Evolutionary conservation across 2,888 invertebrate species (phyloP), one percentile per base, ranked within the genome.

Genomic region (Ctena decussata): DNA sequence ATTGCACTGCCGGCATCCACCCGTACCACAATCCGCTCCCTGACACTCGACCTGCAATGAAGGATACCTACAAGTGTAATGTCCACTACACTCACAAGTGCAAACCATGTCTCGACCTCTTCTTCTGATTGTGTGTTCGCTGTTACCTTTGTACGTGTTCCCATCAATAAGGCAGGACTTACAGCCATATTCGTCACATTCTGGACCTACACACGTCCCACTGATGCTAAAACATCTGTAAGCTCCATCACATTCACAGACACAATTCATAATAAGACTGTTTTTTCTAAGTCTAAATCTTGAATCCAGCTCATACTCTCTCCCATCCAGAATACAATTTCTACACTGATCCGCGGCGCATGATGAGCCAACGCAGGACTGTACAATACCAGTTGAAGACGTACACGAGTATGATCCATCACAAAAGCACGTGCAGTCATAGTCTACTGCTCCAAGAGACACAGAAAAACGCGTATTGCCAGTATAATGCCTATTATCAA

Each of bases 391-490:
- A 0, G 87, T 87, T 53, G 92, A 86, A 8, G 86, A 85, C 8
- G 92, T 89, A 35, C 94, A 94, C 37, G 89, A 88, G 90, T 93
- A 92, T 21, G 92, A 90, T 0, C 94, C 94, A 57, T 93, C 92
- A 84, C 94, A 94, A 69, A 89, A 91, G 75, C 94, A 94, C 11
- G 86, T 80, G 78, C 94, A 94, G 12, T 77, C 53, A 37, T 91
- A 93, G 53, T 89, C 82, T 18, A 89, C 82, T 73, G 91, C 93
- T 0, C 87, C 89, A 53, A 92, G 83, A 1, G 77, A 81, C 21
- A 93, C 77, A 11, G 83, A 82, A 77, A 94, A 94, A 3, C 87
- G 78, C 0, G 92, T 87, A 57, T 93, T 92, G 2, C 92, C 93
- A 15, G 90, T 60, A 75, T 91, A 93, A 8, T 81, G 86, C 44